Evolutionary conservation across 2,113 vertebrate genomes (phyloP).

Genomic region (Triplophysa tibetana): DNA sequence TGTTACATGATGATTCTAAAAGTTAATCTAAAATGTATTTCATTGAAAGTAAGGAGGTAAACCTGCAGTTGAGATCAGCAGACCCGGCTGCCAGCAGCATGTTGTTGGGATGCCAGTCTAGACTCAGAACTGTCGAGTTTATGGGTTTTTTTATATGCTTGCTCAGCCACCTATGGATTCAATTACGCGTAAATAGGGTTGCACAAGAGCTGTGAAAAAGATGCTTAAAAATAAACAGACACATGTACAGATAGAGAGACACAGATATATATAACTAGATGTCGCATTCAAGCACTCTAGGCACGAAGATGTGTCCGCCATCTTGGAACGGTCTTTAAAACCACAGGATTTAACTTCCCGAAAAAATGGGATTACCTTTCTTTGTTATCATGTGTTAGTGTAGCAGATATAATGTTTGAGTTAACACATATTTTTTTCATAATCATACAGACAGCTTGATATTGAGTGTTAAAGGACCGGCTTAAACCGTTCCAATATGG

Average conservation of each 20-base stretch:
- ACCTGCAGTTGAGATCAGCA: slow-evolving; percentile 80
- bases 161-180: slow-evolving; percentile 76
- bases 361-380: too few species aligned
- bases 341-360: too few species aligned
- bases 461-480: not conserved
- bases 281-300: too few species aligned
- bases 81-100: slow-evolving; percentile 77
- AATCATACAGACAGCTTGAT: not conserved
- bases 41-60: not conserved
- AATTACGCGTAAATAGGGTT: not conserved
- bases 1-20: not conserved
- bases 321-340: too few species aligned
- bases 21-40: not conserved
- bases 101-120: slow-evolving; percentile 82
- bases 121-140: slow-evolving; percentile 75
- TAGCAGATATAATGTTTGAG: too few species aligned
- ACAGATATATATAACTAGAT: too few species aligned
- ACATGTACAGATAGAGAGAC: too few species aligned
- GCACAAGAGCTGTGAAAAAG: not conserved
- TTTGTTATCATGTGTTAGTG: too few species aligned
- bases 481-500: too few species aligned
- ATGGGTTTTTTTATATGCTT: slow-evolving; percentile 83
- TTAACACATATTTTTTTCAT: too few species aligned
- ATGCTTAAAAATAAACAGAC: not conserved
- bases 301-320: too few species aligned